Evolutionary conservation across 2,888 invertebrate species (phyloP), one percentile per base, ranked within the genome.

Genomic region (Acleris emargana): DNA sequence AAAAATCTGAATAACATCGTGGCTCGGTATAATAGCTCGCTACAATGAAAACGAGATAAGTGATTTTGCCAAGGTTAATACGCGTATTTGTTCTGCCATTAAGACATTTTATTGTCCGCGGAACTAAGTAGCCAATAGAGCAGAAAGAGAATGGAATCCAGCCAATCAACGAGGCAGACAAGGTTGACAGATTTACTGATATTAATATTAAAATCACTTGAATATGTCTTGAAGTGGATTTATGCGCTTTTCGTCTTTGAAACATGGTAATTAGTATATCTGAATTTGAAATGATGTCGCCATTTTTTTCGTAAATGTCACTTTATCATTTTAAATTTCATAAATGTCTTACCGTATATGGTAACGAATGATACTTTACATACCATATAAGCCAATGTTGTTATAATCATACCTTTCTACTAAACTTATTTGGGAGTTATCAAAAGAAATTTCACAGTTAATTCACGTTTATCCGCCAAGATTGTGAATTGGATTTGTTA

Each of bases 51-150:
- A 72, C 66, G 67, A 73, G 64, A 52, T 45, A 66, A 66, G 68
- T 76, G 74, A 76, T 77, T 74, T 75, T 72, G 71, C 72, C 81
- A 82, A 82, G 82, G 81, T 75, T 69, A 79, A 69, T 74, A 71
- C 62, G 64, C 71, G 70, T 64, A 74, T 77, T 76, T 76, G 72
- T 75, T 70, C 70, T 73, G 73, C 73, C 62, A 70, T 68, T 69
- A 67, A 61, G 72, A 62, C 57, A 71, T 71, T 74, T 38, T 73
- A 75, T 74, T 74, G 72, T 69, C 61, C 58, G 53, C 22, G 64
- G 64, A 66, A 66, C 52, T 64, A 53, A 68, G 68, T 67, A 67
- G 70, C 61, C 72, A 67, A 67, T 67, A 59, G 62, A 38, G 58
- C 67, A 62, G 25, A 57, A 70, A 69, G 68, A 69, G 71, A 72